Evolutionary conservation across 2,113 vertebrate genomes (phyloP).

Genomic region (Sceloporus tristichus): DNA sequence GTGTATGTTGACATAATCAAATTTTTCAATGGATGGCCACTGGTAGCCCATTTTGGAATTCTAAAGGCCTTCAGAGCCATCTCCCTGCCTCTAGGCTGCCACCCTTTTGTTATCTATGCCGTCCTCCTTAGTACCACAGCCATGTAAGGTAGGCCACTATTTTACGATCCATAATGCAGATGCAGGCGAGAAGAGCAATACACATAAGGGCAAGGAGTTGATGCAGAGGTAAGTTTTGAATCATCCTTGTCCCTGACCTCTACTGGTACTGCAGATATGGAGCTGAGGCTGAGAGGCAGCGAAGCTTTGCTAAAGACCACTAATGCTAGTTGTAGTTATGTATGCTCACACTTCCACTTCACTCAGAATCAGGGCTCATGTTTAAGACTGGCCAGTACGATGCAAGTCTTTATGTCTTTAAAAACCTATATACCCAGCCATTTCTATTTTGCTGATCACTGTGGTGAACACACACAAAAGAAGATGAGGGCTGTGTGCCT

Average conservation of each 20-base stretch:
- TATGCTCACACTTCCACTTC: background rate
- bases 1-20: slow-evolving; percentile 58
- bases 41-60: slow-evolving; percentile 28
- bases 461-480: background rate
- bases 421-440: background rate
- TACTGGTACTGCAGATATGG: background rate
- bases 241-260: background rate
- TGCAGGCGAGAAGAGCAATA: background rate
- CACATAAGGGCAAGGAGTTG: background rate
- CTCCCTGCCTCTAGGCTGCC: background rate
- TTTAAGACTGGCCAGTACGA: background rate
- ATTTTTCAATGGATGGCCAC: slow-evolving; percentile 45
- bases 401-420: background rate
- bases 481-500: background rate
- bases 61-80: background rate
- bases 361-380: background rate
- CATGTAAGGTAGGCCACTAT: background rate
- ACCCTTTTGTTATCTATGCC: background rate
- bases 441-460: background rate
- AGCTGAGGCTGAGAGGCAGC: background rate
- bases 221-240: background rate
- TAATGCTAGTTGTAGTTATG: background rate
- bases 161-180: background rate
- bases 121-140: background rate
- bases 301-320: background rate